Evolutionary conservation across 1,140 invertebrate genomes (phyloP).

Genomic region (Diuraphis noxia): DNA sequence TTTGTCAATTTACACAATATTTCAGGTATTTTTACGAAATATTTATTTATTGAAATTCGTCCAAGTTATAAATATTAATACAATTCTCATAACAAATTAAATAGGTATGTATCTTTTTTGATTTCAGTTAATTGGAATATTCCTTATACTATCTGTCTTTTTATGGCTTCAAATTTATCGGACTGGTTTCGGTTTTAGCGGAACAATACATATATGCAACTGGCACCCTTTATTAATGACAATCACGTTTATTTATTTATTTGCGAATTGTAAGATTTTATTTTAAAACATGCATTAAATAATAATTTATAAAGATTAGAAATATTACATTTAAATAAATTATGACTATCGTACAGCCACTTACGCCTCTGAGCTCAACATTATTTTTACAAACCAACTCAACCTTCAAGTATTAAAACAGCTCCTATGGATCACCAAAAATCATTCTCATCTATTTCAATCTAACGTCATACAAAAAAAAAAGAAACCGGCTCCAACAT

Average conservation of each 20-base stretch:
- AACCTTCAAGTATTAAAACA: too few species aligned
- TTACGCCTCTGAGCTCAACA: too few species aligned
- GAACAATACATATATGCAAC: slow-evolving; percentile 73
- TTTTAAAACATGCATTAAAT: not conserved
- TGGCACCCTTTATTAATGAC: slow-evolving; percentile 90
- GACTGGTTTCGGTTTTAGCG: slow-evolving; percentile 76
- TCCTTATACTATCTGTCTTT: slow-evolving; percentile 55
- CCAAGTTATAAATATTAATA: not conserved
- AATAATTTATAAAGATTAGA: not conserved
- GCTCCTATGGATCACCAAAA: too few species aligned
- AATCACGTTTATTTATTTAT: slow-evolving; percentile 81
- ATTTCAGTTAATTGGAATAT: slow-evolving; percentile 53
- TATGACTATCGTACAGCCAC: too few species aligned
- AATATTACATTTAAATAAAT: too few species aligned
- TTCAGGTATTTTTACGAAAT: not conserved
- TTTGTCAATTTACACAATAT: not conserved
- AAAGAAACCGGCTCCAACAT: too few species aligned
- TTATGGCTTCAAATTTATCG: slow-evolving; percentile 55
- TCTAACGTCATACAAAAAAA: too few species aligned
- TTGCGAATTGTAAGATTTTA: slow-evolving; percentile 74
- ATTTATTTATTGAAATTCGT: too few species aligned
- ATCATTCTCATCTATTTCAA: too few species aligned
- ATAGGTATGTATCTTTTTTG: not conserved
- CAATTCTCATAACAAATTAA: not conserved
- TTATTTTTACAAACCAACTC: too few species aligned